Conservation (phyloP, 2,113 vertebrate genomes). For the Proteles cristata region DNA sequence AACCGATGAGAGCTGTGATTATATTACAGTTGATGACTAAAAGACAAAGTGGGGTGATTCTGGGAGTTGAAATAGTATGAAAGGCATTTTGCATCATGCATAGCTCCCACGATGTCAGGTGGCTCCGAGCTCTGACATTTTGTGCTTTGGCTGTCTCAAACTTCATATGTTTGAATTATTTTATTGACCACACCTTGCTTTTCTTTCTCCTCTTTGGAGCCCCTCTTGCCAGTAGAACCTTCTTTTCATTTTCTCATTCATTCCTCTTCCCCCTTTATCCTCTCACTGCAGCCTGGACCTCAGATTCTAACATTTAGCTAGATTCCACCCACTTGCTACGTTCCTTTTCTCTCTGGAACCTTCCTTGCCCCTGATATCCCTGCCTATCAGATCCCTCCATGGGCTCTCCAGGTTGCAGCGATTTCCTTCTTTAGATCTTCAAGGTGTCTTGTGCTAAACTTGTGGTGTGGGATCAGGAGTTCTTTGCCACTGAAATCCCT, state of each 20-base stretch:
- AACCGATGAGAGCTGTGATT: background rate
- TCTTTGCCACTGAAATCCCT: background rate
- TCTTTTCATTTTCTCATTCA: background rate
- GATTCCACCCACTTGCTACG: background rate
- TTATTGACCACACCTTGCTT: background rate
- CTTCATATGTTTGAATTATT: background rate
- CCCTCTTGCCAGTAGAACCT: background rate
- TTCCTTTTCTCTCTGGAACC: background rate
- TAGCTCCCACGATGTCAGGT: background rate
- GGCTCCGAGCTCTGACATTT: background rate
- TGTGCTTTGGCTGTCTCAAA: background rate
- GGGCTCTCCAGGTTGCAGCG: background rate
- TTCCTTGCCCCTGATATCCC: background rate
- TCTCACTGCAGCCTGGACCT: background rate
- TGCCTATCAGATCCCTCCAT: background rate
- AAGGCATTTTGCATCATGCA: background rate
- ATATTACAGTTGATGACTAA: background rate
- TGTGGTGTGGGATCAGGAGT: background rate
- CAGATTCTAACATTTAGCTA: background rate
- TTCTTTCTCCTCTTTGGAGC: background rate
- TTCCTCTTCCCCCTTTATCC: background rate
- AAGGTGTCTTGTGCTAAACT: background rate
- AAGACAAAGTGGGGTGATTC: background rate
- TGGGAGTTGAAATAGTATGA: background rate
- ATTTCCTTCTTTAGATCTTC: background rate